These are phyloP conservation scores for Esox lucius DNA, from an alignment of 2,797 vertebrate genomes.

Conservation along the genomic window DNA sequence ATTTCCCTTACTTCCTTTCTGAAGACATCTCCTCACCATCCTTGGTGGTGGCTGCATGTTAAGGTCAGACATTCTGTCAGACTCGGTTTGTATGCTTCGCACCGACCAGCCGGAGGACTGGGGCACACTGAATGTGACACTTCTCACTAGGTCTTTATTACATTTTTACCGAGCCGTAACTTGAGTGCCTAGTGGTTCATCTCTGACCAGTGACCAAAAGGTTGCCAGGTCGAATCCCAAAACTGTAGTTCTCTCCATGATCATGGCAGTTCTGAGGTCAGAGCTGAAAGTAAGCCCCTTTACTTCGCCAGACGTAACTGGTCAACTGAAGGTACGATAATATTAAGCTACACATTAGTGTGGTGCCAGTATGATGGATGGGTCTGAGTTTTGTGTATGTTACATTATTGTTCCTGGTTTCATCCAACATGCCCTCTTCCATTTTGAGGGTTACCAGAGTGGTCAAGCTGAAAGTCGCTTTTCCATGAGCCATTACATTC, in stretches of 20 bases:
- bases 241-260: no score
- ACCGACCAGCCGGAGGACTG: neutral
- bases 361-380: neutral
- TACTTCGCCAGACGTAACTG: no score
- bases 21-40: conserved; percentile 37
- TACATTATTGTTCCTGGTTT: neutral
- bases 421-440: neutral
- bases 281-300: no score
- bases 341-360: no score
- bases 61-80: conserved; percentile 21
- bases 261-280: no score
- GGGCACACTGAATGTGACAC: neutral
- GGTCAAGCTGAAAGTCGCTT: neutral
- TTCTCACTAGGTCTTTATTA: neutral
- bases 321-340: no score
- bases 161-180: neutral
- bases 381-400: neutral
- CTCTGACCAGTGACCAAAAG: no score
- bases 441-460: neutral
- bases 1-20: conserved; percentile 22
- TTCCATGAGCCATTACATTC: neutral
- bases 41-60: conserved; percentile 23
- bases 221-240: no score
- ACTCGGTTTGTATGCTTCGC: neutral
- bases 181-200: no score